Evolutionary conservation across 2,113 vertebrate genomes (phyloP).

Genomic region (Gavialis gangeticus): DNA sequence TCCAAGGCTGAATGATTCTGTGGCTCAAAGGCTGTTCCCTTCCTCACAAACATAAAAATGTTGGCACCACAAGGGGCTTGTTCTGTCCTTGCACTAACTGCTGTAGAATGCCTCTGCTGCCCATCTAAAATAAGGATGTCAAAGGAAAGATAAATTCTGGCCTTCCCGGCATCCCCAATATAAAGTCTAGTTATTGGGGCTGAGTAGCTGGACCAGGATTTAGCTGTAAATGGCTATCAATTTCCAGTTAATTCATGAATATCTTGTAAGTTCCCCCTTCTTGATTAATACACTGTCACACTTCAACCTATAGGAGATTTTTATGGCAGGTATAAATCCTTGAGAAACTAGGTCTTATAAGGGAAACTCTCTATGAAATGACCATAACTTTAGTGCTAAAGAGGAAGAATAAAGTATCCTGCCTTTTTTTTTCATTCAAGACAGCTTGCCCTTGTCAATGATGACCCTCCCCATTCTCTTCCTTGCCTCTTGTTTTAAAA

Average conservation of each 20-base stretch:
- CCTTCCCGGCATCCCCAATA: background rate
- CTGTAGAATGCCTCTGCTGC: background rate
- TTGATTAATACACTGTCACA: conserved; percentile 13
- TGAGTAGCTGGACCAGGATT: background rate
- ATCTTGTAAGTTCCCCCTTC: background rate
- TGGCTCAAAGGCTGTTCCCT: background rate
- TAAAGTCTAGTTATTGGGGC: background rate
- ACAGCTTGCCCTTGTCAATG: conserved; percentile 14
- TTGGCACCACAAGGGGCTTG: background rate
- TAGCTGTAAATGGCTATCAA: background rate
- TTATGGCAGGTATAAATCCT: conserved; percentile 18
- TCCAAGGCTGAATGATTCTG: background rate
- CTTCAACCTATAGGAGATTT: background rate
- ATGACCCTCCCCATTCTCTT: background rate
- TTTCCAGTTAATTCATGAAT: background rate
- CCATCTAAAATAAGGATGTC: background rate
- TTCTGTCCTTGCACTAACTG: background rate
- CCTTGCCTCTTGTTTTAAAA: conserved; percentile 1
- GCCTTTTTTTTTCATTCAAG: conserved; percentile 19
- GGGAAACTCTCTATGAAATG: conserved; percentile 38
- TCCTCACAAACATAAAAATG: background rate
- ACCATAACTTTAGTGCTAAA: conserved; percentile 9
- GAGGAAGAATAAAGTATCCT: conserved; percentile 25
- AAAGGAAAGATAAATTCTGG: background rate
- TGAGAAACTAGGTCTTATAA: conserved; percentile 30